These are phyloP conservation scores for Euwallacea similis DNA, from an alignment of 1,140 invertebrate genomes.

Conservation along the genomic window DNA sequence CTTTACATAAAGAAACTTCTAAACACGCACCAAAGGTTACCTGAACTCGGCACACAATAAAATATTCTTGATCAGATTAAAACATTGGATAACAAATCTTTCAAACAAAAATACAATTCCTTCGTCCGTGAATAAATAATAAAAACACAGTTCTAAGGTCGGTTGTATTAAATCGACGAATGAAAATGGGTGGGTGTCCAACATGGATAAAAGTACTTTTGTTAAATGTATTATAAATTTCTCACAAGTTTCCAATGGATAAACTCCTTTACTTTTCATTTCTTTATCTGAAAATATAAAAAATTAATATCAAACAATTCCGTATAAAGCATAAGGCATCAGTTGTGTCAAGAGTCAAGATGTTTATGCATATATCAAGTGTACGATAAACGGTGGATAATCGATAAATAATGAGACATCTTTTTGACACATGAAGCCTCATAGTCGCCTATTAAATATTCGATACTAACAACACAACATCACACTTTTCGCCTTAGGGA, in stretches of 20 bases:
- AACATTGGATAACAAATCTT: slow-evolving; percentile 82
- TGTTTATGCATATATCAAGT: too few relatives aligned
- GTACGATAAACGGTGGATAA: too few relatives aligned
- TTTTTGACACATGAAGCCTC: too few relatives aligned
- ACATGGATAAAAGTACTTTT: slow-evolving; percentile 74
- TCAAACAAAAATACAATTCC: slow-evolving; percentile 78
- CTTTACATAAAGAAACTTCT: not conserved
- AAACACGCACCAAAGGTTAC: slow-evolving; percentile 9
- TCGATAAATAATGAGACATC: too few relatives aligned
- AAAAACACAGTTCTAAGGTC: slow-evolving; percentile 78
- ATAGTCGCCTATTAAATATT: too few relatives aligned
- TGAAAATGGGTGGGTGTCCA: slow-evolving; percentile 76
- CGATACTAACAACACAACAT: slow-evolving; percentile 70
- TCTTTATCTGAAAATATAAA: slow-evolving; percentile 50
- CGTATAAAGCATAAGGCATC: not conserved
- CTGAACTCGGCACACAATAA: slow-evolving; percentile 73
- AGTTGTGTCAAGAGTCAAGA: not conserved
- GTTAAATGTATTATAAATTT: slow-evolving; percentile 80
- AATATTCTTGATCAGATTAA: slow-evolving; percentile 86
- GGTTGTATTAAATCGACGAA: slow-evolving; percentile 78
- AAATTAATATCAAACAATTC: too few relatives aligned
- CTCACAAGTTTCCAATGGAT: slow-evolving; percentile 68
- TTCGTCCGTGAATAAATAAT: slow-evolving; percentile 82
- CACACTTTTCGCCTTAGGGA: slow-evolving; percentile 73
- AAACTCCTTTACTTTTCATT: slow-evolving; percentile 61